phyloP scores from a whole-genome alignment of 2,888 invertebrate species.

The Andrena trimmerana region DNA sequence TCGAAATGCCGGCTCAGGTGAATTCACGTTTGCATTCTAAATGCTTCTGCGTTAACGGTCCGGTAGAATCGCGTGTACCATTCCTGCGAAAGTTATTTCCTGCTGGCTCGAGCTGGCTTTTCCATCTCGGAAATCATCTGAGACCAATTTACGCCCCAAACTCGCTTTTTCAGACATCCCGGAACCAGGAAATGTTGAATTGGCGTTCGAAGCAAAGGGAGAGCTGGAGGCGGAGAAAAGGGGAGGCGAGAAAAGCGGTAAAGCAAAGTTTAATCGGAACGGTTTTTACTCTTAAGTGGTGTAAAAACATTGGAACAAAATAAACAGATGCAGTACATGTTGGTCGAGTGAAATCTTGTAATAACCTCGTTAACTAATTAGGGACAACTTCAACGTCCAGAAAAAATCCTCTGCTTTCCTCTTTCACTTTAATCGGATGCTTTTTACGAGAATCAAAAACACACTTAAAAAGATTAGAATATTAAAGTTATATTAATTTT shows the following conservation, averaged over 20 bases:
- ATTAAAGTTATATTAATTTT: no score
- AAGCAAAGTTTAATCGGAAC: neutral
- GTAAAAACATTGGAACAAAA: neutral
- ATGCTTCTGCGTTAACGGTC: neutral
- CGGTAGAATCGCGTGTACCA: conserved; percentile 20
- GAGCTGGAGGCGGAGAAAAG: neutral
- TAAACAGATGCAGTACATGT: neutral
- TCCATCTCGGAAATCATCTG: conserved; percentile 54
- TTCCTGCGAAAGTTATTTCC: conserved; percentile 42
- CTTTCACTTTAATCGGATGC: no score
- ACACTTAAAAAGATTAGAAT: no score
- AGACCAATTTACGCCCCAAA: conserved; percentile 43
- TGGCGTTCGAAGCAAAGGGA: neutral
- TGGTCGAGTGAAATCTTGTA: no score
- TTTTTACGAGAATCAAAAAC: no score
- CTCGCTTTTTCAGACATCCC: conserved; percentile 25
- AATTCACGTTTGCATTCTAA: neutral
- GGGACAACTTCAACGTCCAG: no score
- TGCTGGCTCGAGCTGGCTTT: conserved; percentile 33
- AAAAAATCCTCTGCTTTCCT: no score
- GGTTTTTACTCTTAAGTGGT: neutral
- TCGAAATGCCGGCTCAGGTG: neutral
- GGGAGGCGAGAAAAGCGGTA: neutral
- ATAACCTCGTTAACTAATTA: no score
- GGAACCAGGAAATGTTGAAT: conserved; percentile 22